Percentiles rank a stretch among this genome's conserved stretches.
These are phyloP conservation scores for Ganaspis brasiliensis DNA, from an alignment of 2,888 invertebrate species.

Conservation along the genomic window DNA sequence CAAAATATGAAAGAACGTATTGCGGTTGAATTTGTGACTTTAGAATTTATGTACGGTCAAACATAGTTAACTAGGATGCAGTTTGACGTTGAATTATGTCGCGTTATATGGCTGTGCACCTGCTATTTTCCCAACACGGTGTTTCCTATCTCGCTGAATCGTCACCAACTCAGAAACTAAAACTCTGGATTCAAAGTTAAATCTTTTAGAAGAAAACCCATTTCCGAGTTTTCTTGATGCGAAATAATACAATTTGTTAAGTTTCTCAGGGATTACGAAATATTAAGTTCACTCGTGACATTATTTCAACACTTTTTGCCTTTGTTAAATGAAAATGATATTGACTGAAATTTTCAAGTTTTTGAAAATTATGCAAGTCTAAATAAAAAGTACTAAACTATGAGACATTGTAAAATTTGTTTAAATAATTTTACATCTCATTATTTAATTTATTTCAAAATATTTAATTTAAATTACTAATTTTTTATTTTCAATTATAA, in stretches of 20 bases:
- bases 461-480: too few relatives aligned
- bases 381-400: too few relatives aligned
- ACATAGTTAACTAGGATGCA: slow-evolving; percentile 32
- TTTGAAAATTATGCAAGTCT: too few relatives aligned
- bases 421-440: too few relatives aligned
- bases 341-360: too few relatives aligned
- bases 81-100: slow-evolving; percentile 41
- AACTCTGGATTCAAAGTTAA: slow-evolving; percentile 18
- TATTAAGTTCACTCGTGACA: neutral
- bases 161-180: neutral
- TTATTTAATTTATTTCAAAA: too few relatives aligned
- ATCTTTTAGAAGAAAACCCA: slow-evolving; percentile 18
- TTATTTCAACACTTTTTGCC: too few relatives aligned
- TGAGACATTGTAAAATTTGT: too few relatives aligned
- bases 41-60: slow-evolving; percentile 19
- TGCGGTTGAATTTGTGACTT: slow-evolving; percentile 12
- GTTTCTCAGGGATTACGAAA: neutral
- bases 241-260: neutral
- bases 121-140: slow-evolving; percentile 17
- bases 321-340: too few relatives aligned
- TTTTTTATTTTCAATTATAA: too few relatives aligned
- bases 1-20: slow-evolving; percentile 7
- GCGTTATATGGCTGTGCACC: slow-evolving; percentile 18
- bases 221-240: neutral
- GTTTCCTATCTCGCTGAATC: slow-evolving; percentile 29